Evolutionary conservation across 2,113 vertebrate genomes (phyloP).

Genomic region (Emydura subglobosa): DNA sequence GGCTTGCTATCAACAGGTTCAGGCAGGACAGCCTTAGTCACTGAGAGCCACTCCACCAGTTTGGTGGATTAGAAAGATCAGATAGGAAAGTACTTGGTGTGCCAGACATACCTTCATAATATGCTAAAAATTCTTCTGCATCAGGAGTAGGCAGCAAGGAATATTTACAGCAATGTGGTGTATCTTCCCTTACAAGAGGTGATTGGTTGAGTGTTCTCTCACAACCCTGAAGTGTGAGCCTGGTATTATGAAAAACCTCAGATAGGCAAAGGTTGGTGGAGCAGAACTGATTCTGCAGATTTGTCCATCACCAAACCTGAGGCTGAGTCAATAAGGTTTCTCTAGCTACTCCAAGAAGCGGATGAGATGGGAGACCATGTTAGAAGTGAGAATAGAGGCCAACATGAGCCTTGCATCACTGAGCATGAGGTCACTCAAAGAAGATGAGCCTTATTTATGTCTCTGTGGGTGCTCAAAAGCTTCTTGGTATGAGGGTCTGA

Average conservation of each 20-base stretch:
- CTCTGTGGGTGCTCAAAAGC: not conserved
- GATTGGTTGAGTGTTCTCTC: not conserved
- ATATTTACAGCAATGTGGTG: conserved; percentile 5
- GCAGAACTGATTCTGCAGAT: not conserved
- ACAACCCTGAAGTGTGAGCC: not conserved
- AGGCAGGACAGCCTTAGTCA: not conserved
- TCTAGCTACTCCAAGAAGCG: not conserved
- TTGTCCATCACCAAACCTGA: not conserved
- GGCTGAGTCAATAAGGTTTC: not conserved
- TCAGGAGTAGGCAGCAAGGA: conserved; percentile 1
- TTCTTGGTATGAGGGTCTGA: not conserved
- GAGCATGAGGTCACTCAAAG: not conserved
- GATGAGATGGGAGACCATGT: not conserved
- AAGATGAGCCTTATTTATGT: not conserved
- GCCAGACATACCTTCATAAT: not conserved
- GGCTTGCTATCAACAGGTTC: not conserved
- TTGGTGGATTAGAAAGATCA: not conserved
- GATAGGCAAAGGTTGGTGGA: not conserved
- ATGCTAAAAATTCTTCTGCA: not conserved
- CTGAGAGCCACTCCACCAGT: not conserved
- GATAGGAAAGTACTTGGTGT: not conserved
- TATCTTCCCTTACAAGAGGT: not conserved
- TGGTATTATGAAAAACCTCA: not conserved
- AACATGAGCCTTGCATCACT: not conserved
- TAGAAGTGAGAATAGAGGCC: not conserved